Evolutionary conservation across 2,797 vertebrate genomes (phyloP).

Genomic region (Thaleichthys pacificus): DNA sequence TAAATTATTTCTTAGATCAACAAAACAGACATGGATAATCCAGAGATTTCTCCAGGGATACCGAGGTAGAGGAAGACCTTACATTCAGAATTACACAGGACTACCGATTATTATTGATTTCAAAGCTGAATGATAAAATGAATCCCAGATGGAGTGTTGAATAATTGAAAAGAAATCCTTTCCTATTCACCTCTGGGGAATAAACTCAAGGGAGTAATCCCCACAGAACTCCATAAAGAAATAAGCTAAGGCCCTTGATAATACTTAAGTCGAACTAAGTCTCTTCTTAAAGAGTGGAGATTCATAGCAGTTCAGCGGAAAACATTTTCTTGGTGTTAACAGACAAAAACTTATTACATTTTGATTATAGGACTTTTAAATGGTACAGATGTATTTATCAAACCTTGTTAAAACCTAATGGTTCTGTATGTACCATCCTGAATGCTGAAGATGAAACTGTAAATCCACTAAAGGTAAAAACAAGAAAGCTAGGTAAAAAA

Average conservation of each 20-base stretch:
- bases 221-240: slow-evolving; percentile 22
- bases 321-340: slow-evolving; percentile 45
- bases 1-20: slow-evolving; percentile 42
- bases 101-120: slow-evolving; percentile 66
- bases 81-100: slow-evolving; percentile 52
- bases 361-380: slow-evolving; percentile 38
- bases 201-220: slow-evolving; percentile 49
- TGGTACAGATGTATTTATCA: neutral
- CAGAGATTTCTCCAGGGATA: slow-evolving; percentile 52
- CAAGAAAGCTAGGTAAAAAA: neutral
- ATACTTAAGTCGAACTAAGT: slow-evolving; percentile 45
- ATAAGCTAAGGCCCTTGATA: slow-evolving; percentile 36
- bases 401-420: neutral
- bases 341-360: slow-evolving; percentile 40
- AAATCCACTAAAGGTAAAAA: neutral
- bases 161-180: slow-evolving; percentile 46
- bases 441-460: neutral
- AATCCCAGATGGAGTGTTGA: slow-evolving; percentile 53
- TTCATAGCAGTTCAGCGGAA: slow-evolving; percentile 48
- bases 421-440: neutral
- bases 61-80: slow-evolving; percentile 50
- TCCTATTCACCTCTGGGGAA: slow-evolving; percentile 27
- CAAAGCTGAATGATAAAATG: slow-evolving; percentile 65
- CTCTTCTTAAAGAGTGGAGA: slow-evolving; percentile 50
- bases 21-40: slow-evolving; percentile 50